Base-by-base conservation (phyloP, 2,888 invertebrate species). In the Cheilosia grossa region DNA sequence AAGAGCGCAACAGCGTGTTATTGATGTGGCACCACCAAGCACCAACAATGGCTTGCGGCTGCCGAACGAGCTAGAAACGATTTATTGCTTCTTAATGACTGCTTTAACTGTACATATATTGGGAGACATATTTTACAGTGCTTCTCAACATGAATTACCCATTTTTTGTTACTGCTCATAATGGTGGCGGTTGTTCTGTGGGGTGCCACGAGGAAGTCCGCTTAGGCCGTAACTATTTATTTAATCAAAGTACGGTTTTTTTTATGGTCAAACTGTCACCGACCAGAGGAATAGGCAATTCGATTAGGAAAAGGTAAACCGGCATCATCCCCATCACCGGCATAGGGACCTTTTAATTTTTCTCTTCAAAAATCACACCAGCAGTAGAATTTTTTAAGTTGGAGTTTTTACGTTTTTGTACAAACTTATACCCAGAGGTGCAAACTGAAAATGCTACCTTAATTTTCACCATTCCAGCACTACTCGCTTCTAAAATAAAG, bases 21-120 rank as follows among this genome's bases (percentile, higher is more conserved):
- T 66, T 66, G 37, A 75, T 66, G 75, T 58, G 66, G 47, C 66
- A 30, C 30, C n/a, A n/a, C n/a, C n/a, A n/a, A n/a, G n/a, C 30
- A 30, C 2, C 30, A 66, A 30, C 75, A 66, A 56, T 58, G 30
- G 49, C 75, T 51, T 37, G 58, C 27, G 75, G 75, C 64, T 27
- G 19, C 24, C 17, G 56, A 10, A 51, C 19, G 37, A 17, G 21
- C 49, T 24, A 27, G 58, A 44, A 58, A 37, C 56, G 47, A 75
- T 58, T 75, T 75, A 66, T 66, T 58, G 58, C 75, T 27, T 47
- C 49, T 58, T 75, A 75, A 75, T 66, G 75, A 75, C 58, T 42
- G 30, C 2, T 37, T 17, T 30, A 10, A 47, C 30, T 59, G 21
- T 15, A 17, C 6, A 51, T 37, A 24, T 24, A 17, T 24, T n/a